Conservation (phyloP, 1,140 invertebrate species). For the Macrobrachium rosenbergii region DNA sequence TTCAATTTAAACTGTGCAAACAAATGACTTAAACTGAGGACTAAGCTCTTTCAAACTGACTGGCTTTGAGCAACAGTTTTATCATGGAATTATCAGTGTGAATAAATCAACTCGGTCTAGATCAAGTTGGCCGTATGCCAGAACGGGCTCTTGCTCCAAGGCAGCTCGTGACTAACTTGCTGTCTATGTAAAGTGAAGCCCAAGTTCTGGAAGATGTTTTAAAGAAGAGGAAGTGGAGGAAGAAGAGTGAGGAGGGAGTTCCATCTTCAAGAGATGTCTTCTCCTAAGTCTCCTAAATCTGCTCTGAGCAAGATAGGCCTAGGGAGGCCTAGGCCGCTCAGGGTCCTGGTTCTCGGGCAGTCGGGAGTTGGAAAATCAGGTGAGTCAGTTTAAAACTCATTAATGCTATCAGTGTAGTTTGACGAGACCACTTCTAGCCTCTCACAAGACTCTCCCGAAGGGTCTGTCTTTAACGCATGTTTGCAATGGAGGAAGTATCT, state of each 20-base stretch:
- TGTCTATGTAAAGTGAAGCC: background rate
- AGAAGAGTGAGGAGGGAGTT: background rate
- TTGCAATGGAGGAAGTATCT: too few species aligned
- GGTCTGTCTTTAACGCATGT: too few species aligned
- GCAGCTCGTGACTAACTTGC: background rate
- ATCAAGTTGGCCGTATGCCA: too few species aligned
- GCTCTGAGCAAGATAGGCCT: conserved; percentile 62
- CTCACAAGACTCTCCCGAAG: too few species aligned
- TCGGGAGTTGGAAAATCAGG: conserved; percentile 84
- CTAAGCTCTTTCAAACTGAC: too few species aligned
- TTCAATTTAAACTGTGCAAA: too few species aligned
- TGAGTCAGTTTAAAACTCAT: conserved; percentile 69
- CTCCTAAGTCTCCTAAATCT: conserved; percentile 53
- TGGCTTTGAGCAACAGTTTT: too few species aligned
- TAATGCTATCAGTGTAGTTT: too few species aligned
- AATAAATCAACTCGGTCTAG: background rate
- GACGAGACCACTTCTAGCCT: too few species aligned
- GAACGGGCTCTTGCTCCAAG: background rate
- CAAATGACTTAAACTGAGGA: too few species aligned
- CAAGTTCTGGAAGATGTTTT: background rate
- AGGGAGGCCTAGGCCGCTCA: conserved; percentile 74
- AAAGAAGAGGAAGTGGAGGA: background rate
- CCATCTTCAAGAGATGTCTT: conserved; percentile 44
- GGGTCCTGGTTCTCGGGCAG: conserved; percentile 82
- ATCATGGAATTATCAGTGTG: too few species aligned